Percentiles rank a stretch among this genome's conserved stretches.
phyloP scores from a whole-genome alignment of 2,797 vertebrate genomes.

The Ispidina lecontei region DNA sequence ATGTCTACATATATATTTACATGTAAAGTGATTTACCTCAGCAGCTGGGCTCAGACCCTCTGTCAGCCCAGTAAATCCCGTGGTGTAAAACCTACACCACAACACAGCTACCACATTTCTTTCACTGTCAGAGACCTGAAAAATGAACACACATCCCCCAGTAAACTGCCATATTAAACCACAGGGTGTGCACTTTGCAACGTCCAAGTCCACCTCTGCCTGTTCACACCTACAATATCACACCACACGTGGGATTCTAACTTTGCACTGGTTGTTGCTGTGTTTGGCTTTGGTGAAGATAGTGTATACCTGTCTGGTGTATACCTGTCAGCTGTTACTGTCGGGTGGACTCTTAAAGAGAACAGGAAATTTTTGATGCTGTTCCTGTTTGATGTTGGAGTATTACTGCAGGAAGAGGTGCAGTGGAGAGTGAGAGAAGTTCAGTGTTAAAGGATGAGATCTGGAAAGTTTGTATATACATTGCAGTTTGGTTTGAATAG shows the following conservation, averaged over 20 bases:
- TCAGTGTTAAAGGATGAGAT: not conserved
- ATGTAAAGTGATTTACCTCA: too few species aligned
- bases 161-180: not conserved
- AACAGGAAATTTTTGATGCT: not conserved
- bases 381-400: too few species aligned
- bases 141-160: not conserved
- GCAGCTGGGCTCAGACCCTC: too few species aligned
- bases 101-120: too few species aligned
- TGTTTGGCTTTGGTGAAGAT: not conserved
- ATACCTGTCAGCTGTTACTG: not conserved
- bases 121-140: too few species aligned
- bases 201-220: not conserved
- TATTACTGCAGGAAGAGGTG: not conserved
- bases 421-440: not conserved
- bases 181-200: not conserved
- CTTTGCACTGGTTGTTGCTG: not conserved
- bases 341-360: not conserved
- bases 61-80: too few species aligned
- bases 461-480: not conserved
- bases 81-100: too few species aligned
- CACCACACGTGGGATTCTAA: not conserved
- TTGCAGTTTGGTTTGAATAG: not conserved
- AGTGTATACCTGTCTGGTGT: not conserved
- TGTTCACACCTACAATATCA: not conserved
- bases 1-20: too few species aligned